phyloP scores from a whole-genome alignment of 2,888 invertebrate genomes.

The Eurytoma californica region DNA sequence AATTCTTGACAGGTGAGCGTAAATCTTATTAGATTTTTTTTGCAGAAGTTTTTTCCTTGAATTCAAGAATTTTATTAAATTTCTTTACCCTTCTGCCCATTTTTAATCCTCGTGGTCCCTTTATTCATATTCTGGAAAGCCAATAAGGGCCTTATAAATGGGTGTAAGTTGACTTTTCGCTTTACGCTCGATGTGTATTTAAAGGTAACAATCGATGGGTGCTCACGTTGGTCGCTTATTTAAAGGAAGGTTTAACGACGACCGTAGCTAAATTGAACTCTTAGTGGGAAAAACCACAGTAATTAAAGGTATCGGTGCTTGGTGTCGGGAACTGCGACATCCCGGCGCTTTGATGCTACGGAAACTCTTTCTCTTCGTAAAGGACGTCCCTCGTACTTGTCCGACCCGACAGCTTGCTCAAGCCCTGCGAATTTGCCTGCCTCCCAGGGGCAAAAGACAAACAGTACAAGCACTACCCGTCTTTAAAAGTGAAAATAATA shows the following conservation, averaged over 20 bases:
- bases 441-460: not conserved
- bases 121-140: no score
- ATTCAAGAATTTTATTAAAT: no score
- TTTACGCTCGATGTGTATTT: not conserved
- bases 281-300: conserved; percentile 64
- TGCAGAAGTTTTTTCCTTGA: no score
- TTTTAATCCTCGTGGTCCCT: no score
- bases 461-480: no score
- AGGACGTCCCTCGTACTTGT: not conserved
- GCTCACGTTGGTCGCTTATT: conserved; percentile 12
- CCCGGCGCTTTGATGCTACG: conserved; percentile 15
- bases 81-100: no score
- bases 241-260: conserved; percentile 58
- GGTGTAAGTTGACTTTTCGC: no score
- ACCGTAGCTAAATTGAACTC: conserved; percentile 64
- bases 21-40: no score
- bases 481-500: no score
- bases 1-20: no score
- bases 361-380: conserved; percentile 28
- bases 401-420: not conserved
- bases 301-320: conserved; percentile 68
- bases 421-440: not conserved
- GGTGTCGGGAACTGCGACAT: conserved; percentile 41
- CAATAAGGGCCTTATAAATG: no score
- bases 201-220: conserved; percentile 25